Conservation (phyloP, 2,888 invertebrate genomes). For the Tachystola acroxantha region DNA sequence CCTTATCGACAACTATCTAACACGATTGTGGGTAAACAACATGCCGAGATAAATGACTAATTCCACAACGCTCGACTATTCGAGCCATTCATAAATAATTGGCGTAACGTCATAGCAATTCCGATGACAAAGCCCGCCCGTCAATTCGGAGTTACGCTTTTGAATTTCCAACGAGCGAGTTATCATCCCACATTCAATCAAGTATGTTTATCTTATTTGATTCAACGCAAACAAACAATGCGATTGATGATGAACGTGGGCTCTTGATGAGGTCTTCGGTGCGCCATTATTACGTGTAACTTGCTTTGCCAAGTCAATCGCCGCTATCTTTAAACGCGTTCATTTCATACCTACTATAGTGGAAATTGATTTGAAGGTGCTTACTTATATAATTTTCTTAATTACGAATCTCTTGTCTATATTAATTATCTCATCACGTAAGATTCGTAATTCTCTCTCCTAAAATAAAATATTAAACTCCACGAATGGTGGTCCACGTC, state of each 20-base stretch:
- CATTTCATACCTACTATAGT: too few species aligned
- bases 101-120: constrained; percentile 55
- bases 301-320: too few species aligned
- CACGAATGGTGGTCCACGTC: too few species aligned
- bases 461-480: too few species aligned
- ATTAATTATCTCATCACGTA: too few species aligned
- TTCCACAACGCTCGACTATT: constrained; percentile 67
- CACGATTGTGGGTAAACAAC: constrained; percentile 77
- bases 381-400: too few species aligned
- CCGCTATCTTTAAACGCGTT: too few species aligned
- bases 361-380: too few species aligned
- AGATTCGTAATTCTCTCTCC: too few species aligned
- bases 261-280: not conserved
- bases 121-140: constrained; percentile 39
- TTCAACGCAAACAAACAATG: constrained; percentile 6
- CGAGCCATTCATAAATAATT: constrained; percentile 69
- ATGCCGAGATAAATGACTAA: constrained; percentile 76
- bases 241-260: not conserved
- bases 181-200: constrained; percentile 17
- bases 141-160: constrained; percentile 26
- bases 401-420: too few species aligned
- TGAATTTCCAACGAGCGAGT: constrained; percentile 27
- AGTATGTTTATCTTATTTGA: constrained; percentile 5
- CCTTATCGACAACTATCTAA: constrained; percentile 79
- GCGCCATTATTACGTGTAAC: too few species aligned